These are phyloP conservation scores for Pygocentrus nattereri DNA, from an alignment of 2,797 vertebrate genomes.

Conservation along the genomic window DNA sequence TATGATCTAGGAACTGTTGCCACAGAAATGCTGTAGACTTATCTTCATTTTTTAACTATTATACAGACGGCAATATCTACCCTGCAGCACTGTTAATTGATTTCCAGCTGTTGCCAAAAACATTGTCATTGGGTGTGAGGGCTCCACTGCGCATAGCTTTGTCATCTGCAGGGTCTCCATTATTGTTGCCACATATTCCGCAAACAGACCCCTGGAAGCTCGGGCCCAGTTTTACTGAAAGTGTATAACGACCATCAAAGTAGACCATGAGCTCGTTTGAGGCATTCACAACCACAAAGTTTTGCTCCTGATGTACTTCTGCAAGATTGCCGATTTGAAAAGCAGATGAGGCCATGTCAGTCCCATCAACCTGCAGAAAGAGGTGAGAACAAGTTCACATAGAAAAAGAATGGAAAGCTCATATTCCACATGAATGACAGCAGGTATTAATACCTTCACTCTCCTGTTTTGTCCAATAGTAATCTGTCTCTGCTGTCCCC, in stretches of 20 bases:
- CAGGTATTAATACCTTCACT: slow-evolving; percentile 59
- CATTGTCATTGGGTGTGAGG: slow-evolving; percentile 60
- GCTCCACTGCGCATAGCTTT: slow-evolving; percentile 61
- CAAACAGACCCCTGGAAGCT: slow-evolving; percentile 54
- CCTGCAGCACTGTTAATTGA: slow-evolving; percentile 64
- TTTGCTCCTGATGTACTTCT: slow-evolving; percentile 53
- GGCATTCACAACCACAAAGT: slow-evolving; percentile 50
- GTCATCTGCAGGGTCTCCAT: slow-evolving; percentile 62
- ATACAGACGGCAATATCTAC: slow-evolving; percentile 51
- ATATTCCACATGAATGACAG: not conserved
- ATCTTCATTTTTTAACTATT: too few relatives aligned
- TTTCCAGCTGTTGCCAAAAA: slow-evolving; percentile 73
- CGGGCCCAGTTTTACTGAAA: slow-evolving; percentile 61
- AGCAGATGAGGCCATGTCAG: slow-evolving; percentile 47
- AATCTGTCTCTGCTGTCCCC: slow-evolving; percentile 40
- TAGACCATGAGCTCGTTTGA: slow-evolving; percentile 51
- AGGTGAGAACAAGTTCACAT: not conserved
- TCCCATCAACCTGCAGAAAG: slow-evolving; percentile 66
- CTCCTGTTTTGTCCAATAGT: slow-evolving; percentile 66
- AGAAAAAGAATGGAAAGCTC: not conserved
- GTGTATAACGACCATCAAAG: slow-evolving; percentile 54
- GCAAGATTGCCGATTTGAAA: slow-evolving; percentile 50
- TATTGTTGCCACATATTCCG: slow-evolving; percentile 70
- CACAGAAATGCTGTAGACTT: too few relatives aligned
- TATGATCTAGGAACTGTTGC: too few relatives aligned